Evolutionary conservation across 2,797 vertebrate species (phyloP).

Genomic region (Tokudaia tokunoshimensis): DNA sequence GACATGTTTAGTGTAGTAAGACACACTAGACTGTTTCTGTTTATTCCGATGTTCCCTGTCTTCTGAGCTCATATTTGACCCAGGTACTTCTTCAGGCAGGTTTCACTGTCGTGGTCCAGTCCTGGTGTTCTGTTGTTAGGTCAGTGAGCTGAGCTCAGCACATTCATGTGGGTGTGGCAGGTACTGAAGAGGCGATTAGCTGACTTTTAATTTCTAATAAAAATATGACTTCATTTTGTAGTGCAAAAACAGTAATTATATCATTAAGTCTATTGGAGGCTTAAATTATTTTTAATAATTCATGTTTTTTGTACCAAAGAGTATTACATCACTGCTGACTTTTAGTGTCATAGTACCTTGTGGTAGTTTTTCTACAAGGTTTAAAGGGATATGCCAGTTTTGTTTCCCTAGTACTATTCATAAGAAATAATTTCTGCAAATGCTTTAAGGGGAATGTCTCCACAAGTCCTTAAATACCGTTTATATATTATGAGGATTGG

Average conservation of each 20-base stretch:
- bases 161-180: slow-evolving; percentile 47
- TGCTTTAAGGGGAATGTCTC: slow-evolving; percentile 35
- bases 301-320: slow-evolving; percentile 87
- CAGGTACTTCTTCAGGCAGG: slow-evolving; percentile 45
- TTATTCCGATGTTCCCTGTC: slow-evolving; percentile 27
- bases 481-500: slow-evolving; percentile 70
- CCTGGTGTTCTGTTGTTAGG: neutral
- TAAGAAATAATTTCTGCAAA: slow-evolving; percentile 57
- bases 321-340: slow-evolving; percentile 87
- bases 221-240: slow-evolving; percentile 69
- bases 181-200: slow-evolving; percentile 4
- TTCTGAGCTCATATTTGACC: slow-evolving; percentile 39
- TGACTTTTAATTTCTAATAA: slow-evolving; percentile 67
- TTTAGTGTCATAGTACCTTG: slow-evolving; percentile 77
- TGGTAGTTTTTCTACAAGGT: slow-evolving; percentile 69
- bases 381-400: slow-evolving; percentile 66
- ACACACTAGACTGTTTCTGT: slow-evolving; percentile 40
- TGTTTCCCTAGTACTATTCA: slow-evolving; percentile 22
- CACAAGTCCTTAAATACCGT: slow-evolving; percentile 58
- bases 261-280: slow-evolving; percentile 71
- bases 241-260: slow-evolving; percentile 48
- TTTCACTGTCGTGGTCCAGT: slow-evolving; percentile 34
- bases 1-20: slow-evolving; percentile 19
- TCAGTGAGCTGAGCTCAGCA: slow-evolving; percentile 41
- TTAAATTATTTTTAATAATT: slow-evolving; percentile 92